These are phyloP conservation scores for Chrysopilus asiliformis DNA, from an alignment of 2,888 invertebrate genomes.

Conservation along the genomic window DNA sequence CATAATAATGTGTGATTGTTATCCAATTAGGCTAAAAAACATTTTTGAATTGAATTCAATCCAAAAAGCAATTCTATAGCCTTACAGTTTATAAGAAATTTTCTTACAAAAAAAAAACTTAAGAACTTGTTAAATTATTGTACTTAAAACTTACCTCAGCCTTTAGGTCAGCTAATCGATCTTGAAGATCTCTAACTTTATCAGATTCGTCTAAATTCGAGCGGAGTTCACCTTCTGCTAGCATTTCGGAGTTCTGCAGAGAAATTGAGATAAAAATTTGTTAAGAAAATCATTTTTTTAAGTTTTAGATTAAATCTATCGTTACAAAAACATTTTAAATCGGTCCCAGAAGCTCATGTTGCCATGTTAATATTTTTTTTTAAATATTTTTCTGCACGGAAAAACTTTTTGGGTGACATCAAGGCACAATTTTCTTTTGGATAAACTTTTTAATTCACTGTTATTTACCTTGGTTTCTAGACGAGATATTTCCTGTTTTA, in stretches of 20 bases:
- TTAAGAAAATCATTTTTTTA: no score
- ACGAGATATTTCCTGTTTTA: conserved; percentile 85
- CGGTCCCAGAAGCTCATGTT: no score
- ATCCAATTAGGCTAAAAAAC: no score
- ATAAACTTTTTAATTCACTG: not conserved
- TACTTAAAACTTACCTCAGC: conserved; percentile 60
- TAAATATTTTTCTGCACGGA: no score
- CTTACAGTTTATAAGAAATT: conserved; percentile 9
- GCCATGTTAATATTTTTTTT: no score
- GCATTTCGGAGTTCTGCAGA: conserved; percentile 84
- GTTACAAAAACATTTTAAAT: no score
- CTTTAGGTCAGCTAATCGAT: conserved; percentile 82
- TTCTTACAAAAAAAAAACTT: conserved; percentile 14
- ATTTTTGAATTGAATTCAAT: no score
- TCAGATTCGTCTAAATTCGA: conserved; percentile 77
- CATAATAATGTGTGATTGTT: conserved; percentile 3
- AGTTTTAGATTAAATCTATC: no score
- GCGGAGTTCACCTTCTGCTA: conserved; percentile 81
- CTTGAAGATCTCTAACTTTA: conserved; percentile 77
- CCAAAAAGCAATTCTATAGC: conserved; percentile 1
- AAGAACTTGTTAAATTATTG: conserved; percentile 9
- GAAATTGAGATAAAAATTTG: no score
- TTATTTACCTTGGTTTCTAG: conserved; percentile 69
- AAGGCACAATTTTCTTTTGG: no score
- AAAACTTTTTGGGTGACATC: no score